Percentiles rank a stretch among this genome's conserved stretches.
phyloP scores from a whole-genome alignment of 2,888 invertebrate genomes.

The Acanthacorydalis orientalis region DNA sequence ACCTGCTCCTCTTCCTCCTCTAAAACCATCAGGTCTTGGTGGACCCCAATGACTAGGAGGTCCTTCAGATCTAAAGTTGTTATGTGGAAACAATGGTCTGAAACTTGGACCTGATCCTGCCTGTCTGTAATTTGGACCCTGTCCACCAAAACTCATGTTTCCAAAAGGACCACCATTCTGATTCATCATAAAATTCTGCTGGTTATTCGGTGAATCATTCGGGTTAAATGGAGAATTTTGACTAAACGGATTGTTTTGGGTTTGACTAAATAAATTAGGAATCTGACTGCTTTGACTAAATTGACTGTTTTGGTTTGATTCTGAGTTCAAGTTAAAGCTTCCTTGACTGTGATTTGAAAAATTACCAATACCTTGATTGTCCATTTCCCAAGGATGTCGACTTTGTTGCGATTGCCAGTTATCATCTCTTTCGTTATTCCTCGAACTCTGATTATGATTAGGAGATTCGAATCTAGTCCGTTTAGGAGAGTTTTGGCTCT shows the following conservation, averaged over 20 bases:
- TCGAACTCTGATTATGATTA: neutral
- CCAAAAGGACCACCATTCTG: neutral
- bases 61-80: conserved; percentile 1
- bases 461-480: neutral
- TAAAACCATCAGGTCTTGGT: neutral
- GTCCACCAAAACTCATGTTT: neutral
- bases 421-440: neutral
- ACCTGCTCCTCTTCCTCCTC: neutral
- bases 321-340: too few species aligned
- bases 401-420: neutral
- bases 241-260: neutral
- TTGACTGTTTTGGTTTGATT: too few species aligned
- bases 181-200: neutral
- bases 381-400: neutral
- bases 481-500: neutral
- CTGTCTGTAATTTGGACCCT: neutral
- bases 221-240: neutral
- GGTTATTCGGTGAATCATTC: neutral
- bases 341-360: neutral
- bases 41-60: neutral
- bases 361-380: neutral
- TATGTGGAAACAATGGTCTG: neutral
- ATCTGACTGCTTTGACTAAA: too few species aligned
- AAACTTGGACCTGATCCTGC: neutral
- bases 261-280: too few species aligned